Evolutionary conservation across 2,113 vertebrate species (phyloP), one percentile per base, ranked within the genome.

Genomic region (Neomonachus schauinslandi): DNA sequence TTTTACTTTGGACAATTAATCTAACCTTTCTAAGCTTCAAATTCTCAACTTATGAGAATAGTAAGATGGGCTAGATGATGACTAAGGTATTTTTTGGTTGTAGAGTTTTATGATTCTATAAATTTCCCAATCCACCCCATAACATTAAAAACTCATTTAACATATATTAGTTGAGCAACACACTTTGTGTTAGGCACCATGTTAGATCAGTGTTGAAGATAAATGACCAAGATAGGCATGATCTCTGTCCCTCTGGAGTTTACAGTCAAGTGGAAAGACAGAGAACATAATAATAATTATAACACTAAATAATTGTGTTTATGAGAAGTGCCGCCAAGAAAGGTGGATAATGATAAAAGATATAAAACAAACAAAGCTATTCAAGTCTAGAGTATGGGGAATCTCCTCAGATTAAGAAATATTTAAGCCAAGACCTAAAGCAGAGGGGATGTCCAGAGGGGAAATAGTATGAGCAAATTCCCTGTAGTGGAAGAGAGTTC

Each of bases 21-120:
- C 63, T 83, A 77, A 46, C 33, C 4, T 77, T 82, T 93, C 11
- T 46, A 59, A 83, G 8, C 1, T 80, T 96, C 59, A 2, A 63
- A 33, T 91, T 94, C 24, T 90, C n/a, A 71, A 79, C 57, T 31
- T 71, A 61, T 46, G 86, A 77, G 7, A 82, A 83, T 71, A 79
- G 19, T 4, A 51, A 14, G 0, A 65, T 51, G 49, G 18, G 4
- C 22, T 87, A 53, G 10, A 77, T 82, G 36, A 92, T 55, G 31
- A 53, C 18, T 65, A 77, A 71, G 7, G n/a, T 86, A 57, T 87
- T 97, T 77, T 46, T 49, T 83, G 24, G 9, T 51, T 94, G n/a
- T 88, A 80, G 36, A 79, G 8, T 71, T 95, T 51, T 92, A 21
- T 89, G 46, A 94, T n/a, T 94, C 46, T 94, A 84, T 55, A 80